Evolutionary conservation across 2,888 invertebrate species (phyloP), one percentile per base, ranked within the genome.

Genomic region (Gibbula magus): DNA sequence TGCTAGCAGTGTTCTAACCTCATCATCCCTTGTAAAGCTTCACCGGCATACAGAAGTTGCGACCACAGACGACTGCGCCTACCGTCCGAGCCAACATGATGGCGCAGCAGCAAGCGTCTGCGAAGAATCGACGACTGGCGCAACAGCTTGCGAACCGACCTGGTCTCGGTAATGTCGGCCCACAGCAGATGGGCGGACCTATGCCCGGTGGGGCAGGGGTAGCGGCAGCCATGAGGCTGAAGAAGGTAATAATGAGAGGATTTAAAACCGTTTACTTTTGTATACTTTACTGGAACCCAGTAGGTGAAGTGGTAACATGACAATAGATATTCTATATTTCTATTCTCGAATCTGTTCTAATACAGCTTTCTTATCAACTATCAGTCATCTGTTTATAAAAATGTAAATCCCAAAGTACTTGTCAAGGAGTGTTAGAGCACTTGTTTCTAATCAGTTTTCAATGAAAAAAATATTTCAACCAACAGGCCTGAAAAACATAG

Each of bases 61-160:
- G 86, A 18, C 87, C 88, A 20, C 77, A 79, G 25, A 39, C 74
- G 13, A 51, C 51, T 25, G 84, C 83, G 8, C 85, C 85, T 39
- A 86, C 86, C 80, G 88, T 91, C 35, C 84, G 91, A 18, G 88
- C 88, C 66, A 88, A 89, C 82, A 90, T 90, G 87, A 88, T 87
- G 18, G 86, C 87, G 0, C 84, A 88, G 56, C 89, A 90, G 25
- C 89, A 90, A 67, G 89, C 89, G 0, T 86, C 89, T 0, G 90
- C 91, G 16, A 92, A 92, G 86, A 94, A 94, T 86, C 88, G 93
- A 53, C 90, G 94, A 52, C 91, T 94, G 22, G 94, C 94, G 0
- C 93, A 93, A 81, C 94, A 94, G 87, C 93, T 94, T 93, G 94
- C 94, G 66, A 93, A 93, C 81, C 88, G 94, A 79, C 94, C 94